Evolutionary conservation across 2,113 vertebrate genomes (phyloP).

Genomic region (Strigops habroptila): DNA sequence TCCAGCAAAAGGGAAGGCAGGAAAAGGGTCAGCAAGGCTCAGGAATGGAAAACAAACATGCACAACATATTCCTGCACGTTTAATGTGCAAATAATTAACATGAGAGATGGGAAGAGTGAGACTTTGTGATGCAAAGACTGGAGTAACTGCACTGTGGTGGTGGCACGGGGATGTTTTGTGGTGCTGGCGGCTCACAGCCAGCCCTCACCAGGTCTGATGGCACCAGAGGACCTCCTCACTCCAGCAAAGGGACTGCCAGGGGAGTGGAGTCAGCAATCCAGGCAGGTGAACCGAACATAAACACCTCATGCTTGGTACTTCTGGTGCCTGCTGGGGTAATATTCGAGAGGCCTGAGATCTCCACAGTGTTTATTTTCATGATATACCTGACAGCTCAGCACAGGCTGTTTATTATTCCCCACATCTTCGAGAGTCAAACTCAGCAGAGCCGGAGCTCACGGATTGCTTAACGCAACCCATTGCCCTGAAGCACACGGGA

Average conservation of each 20-base stretch:
- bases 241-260: not conserved
- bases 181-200: not conserved
- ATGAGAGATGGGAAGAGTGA: fast-evolving
- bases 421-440: fast-evolving
- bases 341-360: fast-evolving
- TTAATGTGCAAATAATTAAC: fast-evolving
- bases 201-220: not conserved
- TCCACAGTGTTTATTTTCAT: not conserved
- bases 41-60: fast-evolving
- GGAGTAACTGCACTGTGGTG: not conserved
- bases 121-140: fast-evolving
- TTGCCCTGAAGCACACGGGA: not conserved
- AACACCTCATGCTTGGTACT: fast-evolving
- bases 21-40: not conserved
- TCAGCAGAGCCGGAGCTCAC: not conserved
- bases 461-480: not conserved
- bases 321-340: fast-evolving
- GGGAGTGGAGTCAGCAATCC: not conserved
- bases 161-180: not conserved
- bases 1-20: not conserved
- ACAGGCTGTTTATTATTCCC: not conserved
- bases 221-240: not conserved
- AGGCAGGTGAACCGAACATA: not conserved
- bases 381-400: not conserved
- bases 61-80: fast-evolving